Evolutionary conservation across 2,797 vertebrate genomes (phyloP).

Genomic region (Catamblyrhynchus diadema): DNA sequence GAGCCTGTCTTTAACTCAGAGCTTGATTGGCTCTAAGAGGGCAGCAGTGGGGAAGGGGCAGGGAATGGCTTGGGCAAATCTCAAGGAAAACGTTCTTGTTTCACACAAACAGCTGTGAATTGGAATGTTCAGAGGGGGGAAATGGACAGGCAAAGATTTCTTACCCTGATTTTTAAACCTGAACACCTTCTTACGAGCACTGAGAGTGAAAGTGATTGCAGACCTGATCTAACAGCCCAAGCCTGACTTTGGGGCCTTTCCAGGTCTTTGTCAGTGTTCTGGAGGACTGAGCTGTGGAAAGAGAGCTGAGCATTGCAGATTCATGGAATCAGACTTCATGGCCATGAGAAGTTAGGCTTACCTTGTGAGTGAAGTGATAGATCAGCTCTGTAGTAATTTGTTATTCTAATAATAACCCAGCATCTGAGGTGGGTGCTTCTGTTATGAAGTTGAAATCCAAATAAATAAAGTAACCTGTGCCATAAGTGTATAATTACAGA

Average conservation of each 20-base stretch:
- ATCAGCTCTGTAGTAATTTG: not conserved
- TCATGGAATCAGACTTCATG: not conserved
- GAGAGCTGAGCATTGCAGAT: not conserved
- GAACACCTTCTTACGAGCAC: not conserved
- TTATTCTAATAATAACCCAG: not conserved
- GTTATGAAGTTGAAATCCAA: not conserved
- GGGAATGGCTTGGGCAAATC: accelerated
- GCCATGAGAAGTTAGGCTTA: not conserved
- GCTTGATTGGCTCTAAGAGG: not conserved
- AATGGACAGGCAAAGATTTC: not conserved
- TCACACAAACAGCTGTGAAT: not conserved
- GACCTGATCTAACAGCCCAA: not conserved
- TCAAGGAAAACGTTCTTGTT: not conserved
- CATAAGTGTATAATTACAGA: slow-evolving; percentile 9
- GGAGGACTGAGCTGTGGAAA: accelerated
- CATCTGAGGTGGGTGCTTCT: not conserved
- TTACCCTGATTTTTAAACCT: not conserved
- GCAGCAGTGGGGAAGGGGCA: not conserved
- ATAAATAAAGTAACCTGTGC: slow-evolving; percentile 26
- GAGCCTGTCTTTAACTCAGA: not conserved
- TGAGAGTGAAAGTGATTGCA: not conserved
- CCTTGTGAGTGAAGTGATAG: not conserved
- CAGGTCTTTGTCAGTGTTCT: not conserved
- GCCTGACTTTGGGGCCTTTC: not conserved
- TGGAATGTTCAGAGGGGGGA: not conserved